A percentile compares a stretch with the other conserved stretches of the same genome.
Evolutionary conservation across 2,113 vertebrate species (phyloP).

Genomic region (Oceanodroma tethys): DNA sequence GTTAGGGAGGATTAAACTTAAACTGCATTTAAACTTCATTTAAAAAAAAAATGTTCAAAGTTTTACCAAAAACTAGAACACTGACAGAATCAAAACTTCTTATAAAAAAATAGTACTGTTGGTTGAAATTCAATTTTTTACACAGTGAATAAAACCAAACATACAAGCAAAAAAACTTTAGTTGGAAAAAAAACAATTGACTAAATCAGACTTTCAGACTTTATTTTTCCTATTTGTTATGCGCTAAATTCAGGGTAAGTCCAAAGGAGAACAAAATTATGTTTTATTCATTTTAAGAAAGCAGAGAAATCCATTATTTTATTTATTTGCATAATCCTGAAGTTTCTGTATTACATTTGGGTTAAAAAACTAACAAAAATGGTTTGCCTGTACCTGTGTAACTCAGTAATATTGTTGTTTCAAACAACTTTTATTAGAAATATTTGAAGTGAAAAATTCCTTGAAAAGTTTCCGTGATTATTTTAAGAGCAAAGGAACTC

Average conservation of each 20-base stretch:
- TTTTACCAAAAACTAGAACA: background rate
- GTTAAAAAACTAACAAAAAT: background rate
- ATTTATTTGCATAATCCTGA: background rate
- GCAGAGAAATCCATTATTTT: background rate
- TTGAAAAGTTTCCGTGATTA: background rate
- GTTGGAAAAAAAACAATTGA: rapidly evolving
- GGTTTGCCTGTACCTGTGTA: background rate
- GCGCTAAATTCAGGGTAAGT: background rate
- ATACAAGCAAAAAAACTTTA: background rate
- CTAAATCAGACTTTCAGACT: background rate
- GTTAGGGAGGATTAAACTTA: background rate
- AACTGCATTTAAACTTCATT: rapidly evolving
- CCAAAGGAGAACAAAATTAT: background rate
- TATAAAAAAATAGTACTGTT: background rate
- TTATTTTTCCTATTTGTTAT: background rate
- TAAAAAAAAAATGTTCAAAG: background rate
- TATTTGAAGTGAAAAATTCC: background rate
- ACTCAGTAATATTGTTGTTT: background rate
- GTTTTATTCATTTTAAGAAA: background rate
- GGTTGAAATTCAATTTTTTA: background rate
- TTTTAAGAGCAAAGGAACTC: background rate
- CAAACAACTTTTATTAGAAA: background rate
- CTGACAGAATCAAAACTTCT: background rate
- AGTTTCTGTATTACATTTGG: background rate
- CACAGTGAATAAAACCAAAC: background rate